These are phyloP conservation scores for Pachyseris speciosa DNA, from an alignment of 64 coral and sea anemone species.

Conservation along the genomic window DNA sequence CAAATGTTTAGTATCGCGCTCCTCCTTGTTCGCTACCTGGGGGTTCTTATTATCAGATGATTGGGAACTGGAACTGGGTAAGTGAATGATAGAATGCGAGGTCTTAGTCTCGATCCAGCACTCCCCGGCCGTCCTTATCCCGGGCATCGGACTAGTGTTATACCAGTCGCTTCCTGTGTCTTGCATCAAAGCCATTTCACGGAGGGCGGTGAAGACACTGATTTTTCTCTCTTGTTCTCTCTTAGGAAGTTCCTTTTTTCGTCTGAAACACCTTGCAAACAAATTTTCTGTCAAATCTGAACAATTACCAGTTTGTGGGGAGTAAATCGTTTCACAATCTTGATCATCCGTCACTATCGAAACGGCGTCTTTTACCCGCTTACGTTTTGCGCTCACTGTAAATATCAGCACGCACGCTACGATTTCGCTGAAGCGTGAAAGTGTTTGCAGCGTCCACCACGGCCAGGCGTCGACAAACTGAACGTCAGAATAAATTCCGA, in stretches of 20 bases:
- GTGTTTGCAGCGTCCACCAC: slow-evolving; percentile 75
- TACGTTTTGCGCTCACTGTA: slow-evolving; percentile 81
- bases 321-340: not conserved
- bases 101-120: not conserved
- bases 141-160: not conserved
- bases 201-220: slow-evolving; percentile 1
- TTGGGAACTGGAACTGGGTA: not conserved
- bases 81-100: not conserved
- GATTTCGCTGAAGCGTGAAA: slow-evolving; percentile 63
- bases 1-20: not conserved
- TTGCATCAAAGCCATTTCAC: slow-evolving; percentile 7
- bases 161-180: not conserved
- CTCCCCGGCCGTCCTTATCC: not conserved
- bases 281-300: not conserved
- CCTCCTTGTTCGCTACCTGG: not conserved
- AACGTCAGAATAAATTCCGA: slow-evolving; percentile 80
- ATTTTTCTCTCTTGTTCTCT: not conserved
- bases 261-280: not conserved
- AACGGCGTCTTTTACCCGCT: slow-evolving; percentile 20
- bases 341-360: not conserved
- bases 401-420: slow-evolving; percentile 69
- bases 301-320: not conserved
- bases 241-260: not conserved
- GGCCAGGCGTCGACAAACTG: slow-evolving; percentile 73
- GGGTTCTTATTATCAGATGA: not conserved